Evolutionary conservation across 2,797 vertebrate species (phyloP).

Genomic region (Eremophila alpestris): DNA sequence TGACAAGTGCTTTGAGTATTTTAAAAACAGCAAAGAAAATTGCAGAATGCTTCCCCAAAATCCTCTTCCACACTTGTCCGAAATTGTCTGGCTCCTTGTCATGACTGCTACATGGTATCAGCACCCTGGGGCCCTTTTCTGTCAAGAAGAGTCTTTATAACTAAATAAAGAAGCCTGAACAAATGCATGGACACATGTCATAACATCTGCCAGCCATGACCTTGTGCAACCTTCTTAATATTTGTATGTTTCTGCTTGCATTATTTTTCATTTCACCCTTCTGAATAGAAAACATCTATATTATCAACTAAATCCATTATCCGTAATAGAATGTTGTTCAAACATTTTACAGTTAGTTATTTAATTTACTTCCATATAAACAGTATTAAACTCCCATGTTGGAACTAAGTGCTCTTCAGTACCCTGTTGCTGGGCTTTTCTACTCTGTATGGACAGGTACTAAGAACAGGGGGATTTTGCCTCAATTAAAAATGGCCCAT

Average conservation of each 20-base stretch:
- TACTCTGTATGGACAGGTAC: neutral
- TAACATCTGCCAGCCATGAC: neutral
- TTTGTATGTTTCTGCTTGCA: neutral
- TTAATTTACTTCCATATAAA: neutral
- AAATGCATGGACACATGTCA: neutral
- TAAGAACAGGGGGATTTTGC: neutral
- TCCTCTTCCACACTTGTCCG: neutral
- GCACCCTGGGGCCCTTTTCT: neutral
- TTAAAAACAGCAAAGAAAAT: neutral
- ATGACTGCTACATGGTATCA: neutral
- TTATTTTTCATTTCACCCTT: neutral
- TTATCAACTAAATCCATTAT: neutral
- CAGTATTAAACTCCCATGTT: neutral
- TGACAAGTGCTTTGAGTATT: neutral
- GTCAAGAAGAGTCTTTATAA: neutral
- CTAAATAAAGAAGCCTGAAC: neutral
- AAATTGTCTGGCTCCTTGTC: neutral
- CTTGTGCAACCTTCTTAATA: neutral
- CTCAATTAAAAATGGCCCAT: neutral
- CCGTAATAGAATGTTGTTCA: neutral
- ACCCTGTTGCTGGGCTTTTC: neutral
- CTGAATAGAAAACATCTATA: neutral
- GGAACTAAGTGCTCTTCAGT: neutral
- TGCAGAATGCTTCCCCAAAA: neutral
- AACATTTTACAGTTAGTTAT: neutral